Conservation (phyloP, 2,797 vertebrate species). For the Nannoperca obscura region DNA sequence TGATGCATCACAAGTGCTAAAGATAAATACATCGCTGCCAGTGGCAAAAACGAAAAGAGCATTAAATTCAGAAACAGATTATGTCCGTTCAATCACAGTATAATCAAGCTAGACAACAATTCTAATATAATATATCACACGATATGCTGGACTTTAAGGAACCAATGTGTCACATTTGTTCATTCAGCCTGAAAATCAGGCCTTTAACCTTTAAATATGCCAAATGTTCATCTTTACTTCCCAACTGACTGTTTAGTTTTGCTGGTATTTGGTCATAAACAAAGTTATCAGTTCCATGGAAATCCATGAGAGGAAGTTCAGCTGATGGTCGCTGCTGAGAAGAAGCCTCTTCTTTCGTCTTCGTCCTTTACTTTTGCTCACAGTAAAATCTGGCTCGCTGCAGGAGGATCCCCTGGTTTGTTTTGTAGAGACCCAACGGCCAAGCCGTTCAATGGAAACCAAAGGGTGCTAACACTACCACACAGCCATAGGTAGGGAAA, state of each 20-base stretch:
- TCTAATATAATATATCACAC: too few species aligned
- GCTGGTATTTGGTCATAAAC: not conserved
- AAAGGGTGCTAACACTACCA: conserved; percentile 32
- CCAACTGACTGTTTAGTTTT: too few species aligned
- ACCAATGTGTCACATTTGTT: too few species aligned
- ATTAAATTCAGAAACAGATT: too few species aligned
- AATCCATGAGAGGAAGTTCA: not conserved
- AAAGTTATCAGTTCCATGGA: not conserved
- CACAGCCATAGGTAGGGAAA: conserved; percentile 2
- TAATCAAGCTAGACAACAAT: too few species aligned
- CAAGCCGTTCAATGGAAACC: not conserved
- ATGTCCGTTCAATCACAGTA: too few species aligned
- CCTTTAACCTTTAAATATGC: not conserved
- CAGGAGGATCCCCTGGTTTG: not conserved
- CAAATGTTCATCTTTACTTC: not conserved
- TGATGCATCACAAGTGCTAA: too few species aligned
- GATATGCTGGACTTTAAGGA: too few species aligned
- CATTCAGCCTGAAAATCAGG: too few species aligned
- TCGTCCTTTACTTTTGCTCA: not conserved
- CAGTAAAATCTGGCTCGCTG: not conserved
- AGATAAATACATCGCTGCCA: too few species aligned
- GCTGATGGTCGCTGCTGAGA: not conserved
- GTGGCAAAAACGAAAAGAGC: too few species aligned
- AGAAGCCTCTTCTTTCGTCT: not conserved
- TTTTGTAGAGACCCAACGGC: not conserved